A percentile compares a stretch with the other conserved stretches of the same genome.
Evolutionary conservation across 37 sponge, comb jelly and placozoan species (phyloP).

Genomic region (Ephydatia muelleri): DNA sequence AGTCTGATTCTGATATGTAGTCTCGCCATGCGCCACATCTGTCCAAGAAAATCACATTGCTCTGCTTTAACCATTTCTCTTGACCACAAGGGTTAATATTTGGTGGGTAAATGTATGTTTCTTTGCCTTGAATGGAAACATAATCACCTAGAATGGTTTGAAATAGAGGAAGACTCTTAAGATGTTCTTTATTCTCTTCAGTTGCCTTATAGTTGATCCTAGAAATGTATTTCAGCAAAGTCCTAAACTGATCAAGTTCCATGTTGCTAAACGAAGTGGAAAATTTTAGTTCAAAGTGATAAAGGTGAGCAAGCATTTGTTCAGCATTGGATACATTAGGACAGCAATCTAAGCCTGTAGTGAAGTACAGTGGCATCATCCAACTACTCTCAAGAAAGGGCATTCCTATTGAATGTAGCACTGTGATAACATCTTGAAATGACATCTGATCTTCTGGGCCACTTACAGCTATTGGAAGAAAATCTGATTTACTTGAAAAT

Average conservation of each 20-base stretch:
- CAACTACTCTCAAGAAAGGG: slow-evolving; percentile 26
- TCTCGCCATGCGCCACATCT: slow-evolving; percentile 25
- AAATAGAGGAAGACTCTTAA: slow-evolving; percentile 53
- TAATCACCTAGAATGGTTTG: slow-evolving; percentile 37
- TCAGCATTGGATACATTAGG: slow-evolving; percentile 16
- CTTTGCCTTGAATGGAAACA: slow-evolving; percentile 3
- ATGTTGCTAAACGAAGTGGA: neutral
- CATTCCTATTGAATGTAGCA: slow-evolving; percentile 6
- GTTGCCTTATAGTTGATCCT: slow-evolving; percentile 6
- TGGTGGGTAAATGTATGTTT: slow-evolving; percentile 30
- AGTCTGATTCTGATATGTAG: neutral
- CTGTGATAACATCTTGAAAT: neutral
- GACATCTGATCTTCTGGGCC: neutral
- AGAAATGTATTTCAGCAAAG: slow-evolving; percentile 22
- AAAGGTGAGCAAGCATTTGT: slow-evolving; percentile 9
- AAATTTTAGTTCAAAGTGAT: neutral
- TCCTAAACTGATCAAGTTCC: neutral
- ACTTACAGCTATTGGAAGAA: neutral
- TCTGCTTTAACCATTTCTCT: slow-evolving; percentile 20
- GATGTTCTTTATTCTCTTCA: neutral
- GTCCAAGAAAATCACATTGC: slow-evolving; percentile 24
- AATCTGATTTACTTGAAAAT: neutral
- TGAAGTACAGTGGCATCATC: neutral
- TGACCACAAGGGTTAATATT: slow-evolving; percentile 5
- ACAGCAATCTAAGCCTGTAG: neutral